Evolutionary conservation across 2,113 vertebrate species (phyloP), one percentile per base, ranked within the genome.

Genomic region (Nothoprocta pentlandii): DNA sequence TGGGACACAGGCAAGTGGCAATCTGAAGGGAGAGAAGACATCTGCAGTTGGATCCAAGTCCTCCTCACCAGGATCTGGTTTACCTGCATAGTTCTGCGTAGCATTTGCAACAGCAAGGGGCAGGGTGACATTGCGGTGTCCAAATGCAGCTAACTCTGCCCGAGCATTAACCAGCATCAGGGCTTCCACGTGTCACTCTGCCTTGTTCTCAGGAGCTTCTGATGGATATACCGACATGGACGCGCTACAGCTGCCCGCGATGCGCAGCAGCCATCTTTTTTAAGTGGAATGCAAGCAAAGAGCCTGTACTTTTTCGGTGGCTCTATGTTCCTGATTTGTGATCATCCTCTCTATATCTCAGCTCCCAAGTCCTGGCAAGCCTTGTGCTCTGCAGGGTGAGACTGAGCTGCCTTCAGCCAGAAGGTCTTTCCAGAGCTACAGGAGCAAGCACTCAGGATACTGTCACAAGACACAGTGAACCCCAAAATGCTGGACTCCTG

Each of bases 151-250:
- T 28, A 80, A 26, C 39, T 85, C 21, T 17, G 42, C 6, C 61
- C 66, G 23, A 51, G 58, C 0, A 0, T 85, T 58, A 36, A 58
- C 14, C 42, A 84, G 47, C 9, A 67, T 23, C 62, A 39, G 11
- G 17, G 49, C 39, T 74, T 74, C 9, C 22, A 21, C 41, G 76
- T 3, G 28, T 30, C 54, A 56, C 54, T 30, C 26, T 56, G 54
- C 54, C 54, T 56, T 54, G 53, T 54, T 54, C 53, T 28, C 53
- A 54, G 25, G 53, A 13, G 53, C 53, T 63, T 74, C 26, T 0
- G 12, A 54, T 3, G 19, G 54, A 30, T 34, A n/a, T 7, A 23
- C 1, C 22, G 39, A n/a, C 16, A 11, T 1, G 16, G 46, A 26
- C 9, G 4, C 32, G 11, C 17, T 10, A 1, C 23, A 32, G 30